phyloP scores from a whole-genome alignment of 2,888 invertebrate genomes.

The Opisthograptis luteolata region DNA sequence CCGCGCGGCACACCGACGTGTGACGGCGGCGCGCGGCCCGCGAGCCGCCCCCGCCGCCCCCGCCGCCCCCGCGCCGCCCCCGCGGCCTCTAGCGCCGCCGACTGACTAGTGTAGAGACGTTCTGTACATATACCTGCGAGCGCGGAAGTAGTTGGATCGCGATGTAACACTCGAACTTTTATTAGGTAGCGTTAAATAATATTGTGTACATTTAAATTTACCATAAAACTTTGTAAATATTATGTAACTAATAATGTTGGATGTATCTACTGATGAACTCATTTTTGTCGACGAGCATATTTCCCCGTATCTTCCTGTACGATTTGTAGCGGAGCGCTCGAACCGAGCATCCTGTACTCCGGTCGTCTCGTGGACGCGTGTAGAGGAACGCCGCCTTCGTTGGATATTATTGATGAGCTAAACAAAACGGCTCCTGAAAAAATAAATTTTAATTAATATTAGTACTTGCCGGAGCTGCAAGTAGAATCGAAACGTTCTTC shows the following conservation, averaged over 20 bases:
- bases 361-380: too few species aligned
- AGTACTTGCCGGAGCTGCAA: too few species aligned
- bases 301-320: constrained; percentile 1
- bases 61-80: constrained; percentile 33
- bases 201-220: not conserved
- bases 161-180: not conserved
- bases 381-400: too few species aligned
- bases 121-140: not conserved
- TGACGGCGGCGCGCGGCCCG: constrained; percentile 63
- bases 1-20: constrained; percentile 66
- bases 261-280: too few species aligned
- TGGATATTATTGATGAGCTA: too few species aligned
- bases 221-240: not conserved
- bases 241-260: not conserved
- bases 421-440: too few species aligned
- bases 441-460: too few species aligned
- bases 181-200: not conserved
- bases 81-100: constrained; percentile 33
- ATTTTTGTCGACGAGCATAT: not conserved
- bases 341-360: not conserved
- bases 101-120: constrained; percentile 18
- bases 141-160: not conserved
- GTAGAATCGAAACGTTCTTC: too few species aligned
- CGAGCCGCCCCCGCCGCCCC: constrained; percentile 29
- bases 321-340: not conserved